Evolutionary conservation across 2,113 vertebrate species (phyloP), one percentile per base, ranked within the genome.

Genomic region (Gymnogyps californianus): DNA sequence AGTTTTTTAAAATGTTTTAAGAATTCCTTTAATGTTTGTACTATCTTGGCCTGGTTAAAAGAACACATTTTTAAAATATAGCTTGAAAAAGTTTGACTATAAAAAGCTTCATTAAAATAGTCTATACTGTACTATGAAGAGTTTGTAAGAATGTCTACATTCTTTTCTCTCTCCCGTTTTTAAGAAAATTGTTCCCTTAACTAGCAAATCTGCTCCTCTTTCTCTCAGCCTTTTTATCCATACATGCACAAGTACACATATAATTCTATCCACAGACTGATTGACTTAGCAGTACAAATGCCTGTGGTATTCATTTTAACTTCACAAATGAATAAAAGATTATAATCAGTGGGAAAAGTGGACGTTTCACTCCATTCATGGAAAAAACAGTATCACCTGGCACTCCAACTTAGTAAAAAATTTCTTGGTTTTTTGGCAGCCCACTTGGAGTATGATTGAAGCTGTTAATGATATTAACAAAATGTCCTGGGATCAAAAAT

Each of bases 1-100:
- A 97, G 94, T 96, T 96, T 97, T 97, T 96, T 93, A 78, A 96
- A 97, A 96, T 31, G 82, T 96, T 97, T 98, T 95, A 97, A 98
- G 96, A 98, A 98, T 97, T 97, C 92, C 77, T 98, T 98, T 98
- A 97, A 97, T 98, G 97, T 97, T 95, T 97, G 54, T 64, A 94
- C 71, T 97, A 96, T 97, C 85, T 98, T 98, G 97, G 93, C 78
- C 59, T 93, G 84, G 95, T 96, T 98, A 97, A 97, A 97, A 97
- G 87, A 95, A 90, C 91, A 93, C 85, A 71, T 96, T 96, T 97
- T 95, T 75, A 38, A 15, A 55, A 96, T 95, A 91, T 55, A 84
- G 64, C 67, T 96, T 95, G 75, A 40, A 90, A 90, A 80, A 46
- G 18, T 42, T 71, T 62, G 52, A 57, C 58, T 96, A 85, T 85